These are phyloP conservation scores for Dynastes tityus DNA, from an alignment of 2,888 invertebrate species.

Conservation along the genomic window DNA sequence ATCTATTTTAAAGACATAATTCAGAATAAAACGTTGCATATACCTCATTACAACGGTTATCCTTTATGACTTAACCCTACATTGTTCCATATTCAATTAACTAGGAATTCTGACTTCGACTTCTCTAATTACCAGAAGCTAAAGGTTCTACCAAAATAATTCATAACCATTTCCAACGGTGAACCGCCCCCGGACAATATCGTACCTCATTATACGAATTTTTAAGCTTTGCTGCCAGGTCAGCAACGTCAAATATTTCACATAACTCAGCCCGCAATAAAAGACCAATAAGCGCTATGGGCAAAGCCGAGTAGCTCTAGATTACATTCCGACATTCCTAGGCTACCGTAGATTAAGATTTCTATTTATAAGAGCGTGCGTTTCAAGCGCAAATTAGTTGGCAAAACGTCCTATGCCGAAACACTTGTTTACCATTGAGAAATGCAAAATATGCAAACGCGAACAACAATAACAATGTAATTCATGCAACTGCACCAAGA, in stretches of 20 bases:
- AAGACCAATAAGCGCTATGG: constrained; percentile 27
- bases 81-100: no score
- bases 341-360: constrained; percentile 37
- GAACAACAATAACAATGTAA: constrained; percentile 14
- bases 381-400: constrained; percentile 38
- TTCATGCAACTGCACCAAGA: neutral
- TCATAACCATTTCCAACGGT: no score
- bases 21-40: neutral
- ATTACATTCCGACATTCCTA: constrained; percentile 43
- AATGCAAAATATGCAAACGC: constrained; percentile 34
- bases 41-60: neutral
- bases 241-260: constrained; percentile 26
- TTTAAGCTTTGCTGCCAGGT: constrained; percentile 13
- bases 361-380: constrained; percentile 30
- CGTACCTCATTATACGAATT: neutral
- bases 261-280: neutral
- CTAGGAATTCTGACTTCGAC: no score
- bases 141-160: no score
- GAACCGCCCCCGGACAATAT: no score
- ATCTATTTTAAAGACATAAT: no score
- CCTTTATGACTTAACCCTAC: no score
- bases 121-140: no score
- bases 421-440: constrained; percentile 42
- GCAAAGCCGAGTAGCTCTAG: constrained; percentile 19
- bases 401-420: constrained; percentile 24